phyloP scores from a whole-genome alignment of 2,113 vertebrate genomes.

The Indicator maculatus region DNA sequence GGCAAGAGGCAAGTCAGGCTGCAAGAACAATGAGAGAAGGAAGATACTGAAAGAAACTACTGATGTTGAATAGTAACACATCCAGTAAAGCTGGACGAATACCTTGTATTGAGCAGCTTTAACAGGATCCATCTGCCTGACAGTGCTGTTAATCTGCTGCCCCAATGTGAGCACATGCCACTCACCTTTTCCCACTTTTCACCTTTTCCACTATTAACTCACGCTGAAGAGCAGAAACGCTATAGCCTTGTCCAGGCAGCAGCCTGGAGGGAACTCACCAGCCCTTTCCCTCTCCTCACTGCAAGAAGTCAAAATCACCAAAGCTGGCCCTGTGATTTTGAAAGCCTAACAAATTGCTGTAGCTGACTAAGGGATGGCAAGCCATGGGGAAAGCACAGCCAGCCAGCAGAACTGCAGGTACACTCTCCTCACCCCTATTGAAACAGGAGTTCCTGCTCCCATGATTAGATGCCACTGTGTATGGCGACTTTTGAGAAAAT shows the following conservation, averaged over 20 bases:
- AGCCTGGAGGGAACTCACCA: neutral
- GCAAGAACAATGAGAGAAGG: accelerated
- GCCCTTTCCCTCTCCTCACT: neutral
- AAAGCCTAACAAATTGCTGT: neutral
- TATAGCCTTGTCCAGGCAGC: neutral
- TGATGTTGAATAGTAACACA: neutral
- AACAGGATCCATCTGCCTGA: neutral
- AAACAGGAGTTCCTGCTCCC: neutral
- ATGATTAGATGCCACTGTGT: accelerated
- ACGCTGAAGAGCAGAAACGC: neutral
- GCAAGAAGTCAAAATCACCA: neutral
- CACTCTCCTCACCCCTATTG: neutral
- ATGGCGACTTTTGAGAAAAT: neutral
- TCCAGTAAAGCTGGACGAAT: neutral
- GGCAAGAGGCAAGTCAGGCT: accelerated
- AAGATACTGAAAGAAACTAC: neutral
- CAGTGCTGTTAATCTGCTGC: accelerated
- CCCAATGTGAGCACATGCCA: accelerated
- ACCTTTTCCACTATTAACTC: neutral
- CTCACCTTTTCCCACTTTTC: neutral
- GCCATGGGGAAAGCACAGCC: accelerated
- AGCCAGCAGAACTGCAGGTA: neutral
- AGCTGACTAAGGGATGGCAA: neutral
- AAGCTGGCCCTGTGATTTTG: neutral
- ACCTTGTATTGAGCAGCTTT: neutral